Evolutionary conservation across 2,888 invertebrate genomes (phyloP), one percentile per base, ranked within the genome.

Genomic region (Stegophylla sp.): DNA sequence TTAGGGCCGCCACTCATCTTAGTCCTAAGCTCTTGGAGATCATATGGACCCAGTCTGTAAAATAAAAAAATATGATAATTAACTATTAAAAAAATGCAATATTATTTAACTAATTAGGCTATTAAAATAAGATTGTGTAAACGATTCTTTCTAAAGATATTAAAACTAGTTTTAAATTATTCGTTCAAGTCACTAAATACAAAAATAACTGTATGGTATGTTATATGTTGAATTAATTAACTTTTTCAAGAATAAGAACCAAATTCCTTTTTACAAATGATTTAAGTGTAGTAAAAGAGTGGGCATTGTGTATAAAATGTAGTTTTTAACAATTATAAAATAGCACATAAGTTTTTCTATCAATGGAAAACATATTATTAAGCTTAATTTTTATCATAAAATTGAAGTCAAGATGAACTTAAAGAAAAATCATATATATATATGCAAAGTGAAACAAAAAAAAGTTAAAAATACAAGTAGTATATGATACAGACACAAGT

Each of bases 41-140:
- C 94, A 93, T 93, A 92, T 90, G 94, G 93, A 91, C 93, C 93
- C 90, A 93, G 92, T 93, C 94, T 94, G 90, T 84, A 91, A 92
- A 83, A 86, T 84, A 84, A 83, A 84, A 84, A 83, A 83, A 75
- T 34, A 34, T 7, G 4, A 23, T 72, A 26, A 45, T 23, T 20
- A 26, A 61, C 45, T 28, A 53, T 20, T 1, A 45, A 61, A 61
- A 43, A 73, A 75, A 45, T 17, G 15, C 23, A 13, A 63, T 17
- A 34, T 13, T 28, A 75, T 34, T 20, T 4, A 51, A 75, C 3
- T 10, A 75, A 63, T 20, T 61, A 28, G 26, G 23, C 26, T 61
- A 73, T 61, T 43, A 3, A 45, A 61, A 61, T 74, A 13, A 5
- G 9, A 56, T 43, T 41, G 10, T 2, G 17, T 23, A 43, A 72